Evolutionary conservation across 1,140 invertebrate genomes (phyloP).

Genomic region (Aphelenchoides fujianensis): DNA sequence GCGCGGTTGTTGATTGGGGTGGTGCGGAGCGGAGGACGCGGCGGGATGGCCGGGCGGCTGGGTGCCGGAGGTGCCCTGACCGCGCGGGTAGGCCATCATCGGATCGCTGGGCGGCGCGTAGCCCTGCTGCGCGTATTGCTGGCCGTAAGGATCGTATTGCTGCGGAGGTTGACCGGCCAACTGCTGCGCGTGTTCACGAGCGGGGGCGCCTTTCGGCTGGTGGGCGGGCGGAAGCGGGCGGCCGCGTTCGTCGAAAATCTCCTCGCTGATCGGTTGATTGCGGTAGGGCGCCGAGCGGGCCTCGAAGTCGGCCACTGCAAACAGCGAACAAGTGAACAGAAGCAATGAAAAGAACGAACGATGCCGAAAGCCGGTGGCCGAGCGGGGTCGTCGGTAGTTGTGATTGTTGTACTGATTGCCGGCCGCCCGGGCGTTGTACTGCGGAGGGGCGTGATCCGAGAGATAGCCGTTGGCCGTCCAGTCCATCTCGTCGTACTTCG

Average conservation of each 20-base stretch:
- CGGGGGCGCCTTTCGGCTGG: constrained; percentile 10
- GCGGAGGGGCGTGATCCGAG: constrained; percentile 32
- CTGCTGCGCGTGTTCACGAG: neutral
- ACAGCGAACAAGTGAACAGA: no score
- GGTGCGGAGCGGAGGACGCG: no score
- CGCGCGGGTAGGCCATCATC: neutral
- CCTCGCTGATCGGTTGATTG: constrained; percentile 15
- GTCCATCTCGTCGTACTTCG: constrained; percentile 12
- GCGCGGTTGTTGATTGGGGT: neutral
- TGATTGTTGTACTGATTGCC: neutral
- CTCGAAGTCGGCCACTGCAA: constrained; percentile 34
- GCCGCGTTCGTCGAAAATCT: constrained; percentile 12
- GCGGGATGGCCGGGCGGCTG: neutral
- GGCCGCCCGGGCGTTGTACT: neutral
- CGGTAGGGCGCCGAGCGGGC: constrained; percentile 15
- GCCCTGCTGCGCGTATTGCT: neutral
- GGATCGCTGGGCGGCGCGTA: neutral
- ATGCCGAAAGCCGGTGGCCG: constrained; percentile 43
- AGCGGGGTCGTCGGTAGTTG: constrained; percentile 36
- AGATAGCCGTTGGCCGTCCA: constrained; percentile 36
- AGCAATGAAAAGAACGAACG: constrained; percentile 22
- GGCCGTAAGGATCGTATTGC: neutral
- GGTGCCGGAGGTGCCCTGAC: neutral
- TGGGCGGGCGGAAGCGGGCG: no score
- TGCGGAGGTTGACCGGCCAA: neutral